Percentiles rank a stretch among this genome's conserved stretches.
These are phyloP conservation scores for Leistus spinibarbis DNA, from an alignment of 2,888 invertebrate species.

Conservation along the genomic window DNA sequence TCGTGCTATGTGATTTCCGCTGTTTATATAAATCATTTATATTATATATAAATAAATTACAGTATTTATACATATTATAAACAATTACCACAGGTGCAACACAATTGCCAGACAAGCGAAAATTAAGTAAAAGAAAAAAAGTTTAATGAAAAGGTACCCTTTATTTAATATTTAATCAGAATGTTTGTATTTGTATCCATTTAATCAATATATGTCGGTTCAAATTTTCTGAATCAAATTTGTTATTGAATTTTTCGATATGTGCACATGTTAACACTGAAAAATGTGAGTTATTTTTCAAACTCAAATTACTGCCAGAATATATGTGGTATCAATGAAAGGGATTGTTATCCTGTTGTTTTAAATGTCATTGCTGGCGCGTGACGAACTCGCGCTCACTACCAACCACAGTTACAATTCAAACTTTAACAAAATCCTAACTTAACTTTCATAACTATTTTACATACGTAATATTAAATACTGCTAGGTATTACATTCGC, in stretches of 20 bases:
- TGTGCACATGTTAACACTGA: constrained; percentile 49
- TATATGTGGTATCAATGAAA: constrained; percentile 55
- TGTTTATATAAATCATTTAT: not conserved
- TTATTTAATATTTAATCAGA: constrained; percentile 38
- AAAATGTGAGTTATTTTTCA: constrained; percentile 42
- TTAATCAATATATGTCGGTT: constrained; percentile 54
- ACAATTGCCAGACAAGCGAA: constrained; percentile 35
- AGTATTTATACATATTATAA: constrained; percentile 1
- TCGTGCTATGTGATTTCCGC: not conserved
- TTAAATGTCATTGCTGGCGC: constrained; percentile 6
- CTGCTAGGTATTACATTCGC: constrained; percentile 26
- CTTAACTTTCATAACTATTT: not conserved
- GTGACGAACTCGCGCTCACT: not conserved
- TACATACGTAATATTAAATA: not conserved
- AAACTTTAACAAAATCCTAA: not conserved
- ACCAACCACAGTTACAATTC: constrained; percentile 1
- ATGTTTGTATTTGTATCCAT: constrained; percentile 46
- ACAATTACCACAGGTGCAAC: constrained; percentile 37
- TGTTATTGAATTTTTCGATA: constrained; percentile 54
- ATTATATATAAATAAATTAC: not conserved
- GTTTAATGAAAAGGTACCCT: constrained; percentile 26
- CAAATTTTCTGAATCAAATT: constrained; percentile 54
- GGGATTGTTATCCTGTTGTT: constrained; percentile 52
- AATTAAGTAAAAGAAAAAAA: constrained; percentile 13
- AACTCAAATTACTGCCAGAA: constrained; percentile 52